Percentiles rank a stretch among this genome's conserved stretches.
Evolutionary conservation across 2,888 invertebrate genomes (phyloP).

Genomic region (Aphrophora alni): DNA sequence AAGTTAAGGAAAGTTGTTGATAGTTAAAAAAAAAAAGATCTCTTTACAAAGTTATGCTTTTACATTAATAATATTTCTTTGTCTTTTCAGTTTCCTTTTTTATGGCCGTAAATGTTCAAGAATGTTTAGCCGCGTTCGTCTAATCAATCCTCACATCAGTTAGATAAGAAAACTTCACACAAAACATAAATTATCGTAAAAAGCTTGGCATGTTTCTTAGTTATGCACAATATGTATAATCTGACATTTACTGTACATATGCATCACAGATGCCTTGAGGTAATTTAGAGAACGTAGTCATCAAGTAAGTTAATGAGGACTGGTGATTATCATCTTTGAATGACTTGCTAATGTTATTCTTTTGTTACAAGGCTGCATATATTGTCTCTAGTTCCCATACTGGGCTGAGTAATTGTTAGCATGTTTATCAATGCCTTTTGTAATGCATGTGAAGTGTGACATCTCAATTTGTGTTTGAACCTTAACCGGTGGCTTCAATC

Average conservation of each 20-base stretch:
- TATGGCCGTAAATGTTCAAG: no score
- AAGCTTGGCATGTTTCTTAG: background rate
- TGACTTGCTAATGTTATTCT: constrained; percentile 6
- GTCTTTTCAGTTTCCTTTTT: no score
- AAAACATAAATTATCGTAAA: background rate
- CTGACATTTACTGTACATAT: background rate
- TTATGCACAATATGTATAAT: background rate
- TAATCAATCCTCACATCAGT: no score
- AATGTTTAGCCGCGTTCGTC: no score
- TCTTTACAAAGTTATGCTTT: no score
- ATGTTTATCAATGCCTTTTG: background rate
- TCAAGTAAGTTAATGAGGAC: background rate
- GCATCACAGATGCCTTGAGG: background rate
- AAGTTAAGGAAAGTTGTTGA: no score
- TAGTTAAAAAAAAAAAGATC: no score
- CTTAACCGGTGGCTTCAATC: background rate
- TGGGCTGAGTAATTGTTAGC: background rate
- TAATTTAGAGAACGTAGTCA: background rate
- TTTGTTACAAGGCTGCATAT: background rate
- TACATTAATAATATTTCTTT: no score
- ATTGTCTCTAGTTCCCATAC: constrained; percentile 9
- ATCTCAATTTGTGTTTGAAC: background rate
- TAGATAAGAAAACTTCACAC: no score
- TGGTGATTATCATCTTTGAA: background rate
- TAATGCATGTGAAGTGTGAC: background rate